Evolutionary conservation across 2,888 invertebrate species (phyloP), one percentile per base, ranked within the genome.

Genomic region (Plebejus anna): DNA sequence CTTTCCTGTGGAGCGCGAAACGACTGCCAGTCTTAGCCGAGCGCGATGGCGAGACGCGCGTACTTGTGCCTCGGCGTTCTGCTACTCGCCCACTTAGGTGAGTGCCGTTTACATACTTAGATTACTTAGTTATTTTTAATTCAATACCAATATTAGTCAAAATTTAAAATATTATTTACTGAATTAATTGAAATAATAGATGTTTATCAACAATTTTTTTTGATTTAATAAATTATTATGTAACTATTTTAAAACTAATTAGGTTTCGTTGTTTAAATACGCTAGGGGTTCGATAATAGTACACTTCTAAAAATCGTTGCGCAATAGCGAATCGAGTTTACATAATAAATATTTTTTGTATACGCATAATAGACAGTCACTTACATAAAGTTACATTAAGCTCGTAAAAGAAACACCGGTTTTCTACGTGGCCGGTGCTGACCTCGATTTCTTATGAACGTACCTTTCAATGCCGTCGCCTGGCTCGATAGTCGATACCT

Each of bases 361-460:
- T 76, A 71, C 38, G 9, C 70, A 22, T 71, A 36, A 57, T 5
- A 59, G 22, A 55, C 70, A 70, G 51, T 61, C 78, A 78, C 78
- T 81, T 80, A 83, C 81, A 81, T 81, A 79, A 82, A 84, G 81
- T 80, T 82, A 80, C 77, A 78, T 80, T 80, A 80, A 84, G 80
- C 81, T 82, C 79, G 82, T 86, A 85, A 85, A 86, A 86, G 86
- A 87, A 84, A 81, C 83, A 81, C 86, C 85, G 85, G 86, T 85
- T 85, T 86, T 82, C 86, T 86, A 90, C 92, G 93, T 92, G 92
- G 92, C 91, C 87, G 84, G 85, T 82, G 86, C 83, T 93, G 94
- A 94, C 94, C 94, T 94, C 94, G 94, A 94, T 94, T 94, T 94
- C 94, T 93, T 94, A 93, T 90, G 84, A 88, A 88, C 88, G 86